phyloP scores from a whole-genome alignment of 2,888 invertebrate species.

The Agrochola circellaris region DNA sequence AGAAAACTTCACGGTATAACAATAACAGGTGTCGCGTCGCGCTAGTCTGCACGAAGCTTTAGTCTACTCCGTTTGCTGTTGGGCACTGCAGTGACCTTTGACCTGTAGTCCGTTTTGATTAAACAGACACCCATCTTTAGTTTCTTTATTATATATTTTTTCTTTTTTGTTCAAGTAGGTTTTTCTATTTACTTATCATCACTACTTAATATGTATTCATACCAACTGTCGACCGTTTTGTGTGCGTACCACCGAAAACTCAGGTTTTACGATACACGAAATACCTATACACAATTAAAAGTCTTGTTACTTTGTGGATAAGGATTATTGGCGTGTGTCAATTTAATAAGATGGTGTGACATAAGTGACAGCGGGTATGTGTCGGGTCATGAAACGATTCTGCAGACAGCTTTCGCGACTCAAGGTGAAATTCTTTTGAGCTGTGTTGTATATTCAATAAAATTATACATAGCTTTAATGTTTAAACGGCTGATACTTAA shows the following conservation, averaged over 20 bases:
- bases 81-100: background rate
- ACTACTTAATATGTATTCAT: slow-evolving; percentile 46
- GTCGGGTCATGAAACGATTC: slow-evolving; percentile 59
- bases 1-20: too few relatives aligned
- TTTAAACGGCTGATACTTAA: slow-evolving; percentile 44
- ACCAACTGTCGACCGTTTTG: slow-evolving; percentile 41
- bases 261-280: slow-evolving; percentile 24
- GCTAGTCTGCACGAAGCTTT: too few relatives aligned
- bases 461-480: slow-evolving; percentile 45
- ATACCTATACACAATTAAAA: background rate
- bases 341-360: slow-evolving; percentile 30
- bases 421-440: slow-evolving; percentile 82
- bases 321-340: slow-evolving; percentile 36
- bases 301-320: background rate
- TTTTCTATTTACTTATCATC: slow-evolving; percentile 21
- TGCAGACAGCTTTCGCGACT: slow-evolving; percentile 78
- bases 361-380: slow-evolving; percentile 35
- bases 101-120: background rate
- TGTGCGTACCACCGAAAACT: slow-evolving; percentile 41
- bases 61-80: background rate
- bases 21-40: too few relatives aligned
- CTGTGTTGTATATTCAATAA: slow-evolving; percentile 51
- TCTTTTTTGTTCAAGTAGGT: background rate
- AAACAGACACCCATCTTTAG: background rate
- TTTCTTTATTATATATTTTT: background rate